phyloP scores from a whole-genome alignment of 2,888 invertebrate species.

The Melieria picta region DNA sequence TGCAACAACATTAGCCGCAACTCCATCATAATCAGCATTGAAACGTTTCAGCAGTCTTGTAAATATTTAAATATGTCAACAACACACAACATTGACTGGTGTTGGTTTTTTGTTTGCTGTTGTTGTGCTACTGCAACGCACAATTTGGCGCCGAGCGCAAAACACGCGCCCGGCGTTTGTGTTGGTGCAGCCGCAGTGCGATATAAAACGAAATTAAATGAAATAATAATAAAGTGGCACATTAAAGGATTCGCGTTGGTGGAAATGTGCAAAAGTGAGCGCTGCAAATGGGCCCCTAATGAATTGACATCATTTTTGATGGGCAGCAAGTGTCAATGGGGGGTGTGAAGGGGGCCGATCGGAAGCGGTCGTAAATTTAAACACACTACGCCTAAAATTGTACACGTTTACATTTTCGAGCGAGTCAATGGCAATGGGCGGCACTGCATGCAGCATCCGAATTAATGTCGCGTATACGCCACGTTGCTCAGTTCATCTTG shows the following conservation, averaged over 20 bases:
- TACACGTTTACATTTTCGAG: no score
- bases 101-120: no score
- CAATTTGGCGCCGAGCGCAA: neutral
- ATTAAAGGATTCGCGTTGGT: slow-evolving; percentile 12
- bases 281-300: slow-evolving; percentile 42
- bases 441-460: no score
- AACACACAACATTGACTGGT: slow-evolving; percentile 10
- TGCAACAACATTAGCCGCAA: slow-evolving; percentile 16
- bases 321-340: no score
- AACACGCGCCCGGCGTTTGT: neutral
- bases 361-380: no score
- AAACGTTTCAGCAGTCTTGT: slow-evolving; percentile 41
- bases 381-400: no score
- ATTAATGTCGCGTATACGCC: no score
- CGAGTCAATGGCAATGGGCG: no score
- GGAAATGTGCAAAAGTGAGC: neutral
- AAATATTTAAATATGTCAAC: slow-evolving; percentile 44
- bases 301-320: slow-evolving; percentile 36
- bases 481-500: no score
- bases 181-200: neutral
- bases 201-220: neutral
- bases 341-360: no score
- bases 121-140: no score
- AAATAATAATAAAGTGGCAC: slow-evolving; percentile 12
- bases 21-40: slow-evolving; percentile 39